Conservation (phyloP, 2,888 invertebrate genomes). For the Strigamia crassipes region DNA sequence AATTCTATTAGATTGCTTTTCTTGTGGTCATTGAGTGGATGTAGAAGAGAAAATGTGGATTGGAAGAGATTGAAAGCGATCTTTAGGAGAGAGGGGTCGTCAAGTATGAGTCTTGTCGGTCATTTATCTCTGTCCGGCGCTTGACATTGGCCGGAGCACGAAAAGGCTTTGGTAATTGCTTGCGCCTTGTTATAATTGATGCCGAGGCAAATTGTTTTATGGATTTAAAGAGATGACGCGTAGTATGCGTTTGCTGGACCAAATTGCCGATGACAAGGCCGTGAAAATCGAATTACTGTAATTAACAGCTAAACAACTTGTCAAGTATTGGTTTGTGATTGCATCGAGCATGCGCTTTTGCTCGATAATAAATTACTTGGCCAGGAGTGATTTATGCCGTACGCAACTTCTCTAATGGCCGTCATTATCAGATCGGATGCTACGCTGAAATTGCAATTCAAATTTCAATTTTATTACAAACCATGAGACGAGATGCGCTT, state of each 20-base stretch:
- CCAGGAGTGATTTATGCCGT: neutral
- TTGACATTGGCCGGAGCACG: neutral
- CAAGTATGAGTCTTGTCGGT: constrained; percentile 10
- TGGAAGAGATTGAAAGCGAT: neutral
- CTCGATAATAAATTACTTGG: neutral
- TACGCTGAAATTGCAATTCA: neutral
- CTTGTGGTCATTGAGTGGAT: neutral
- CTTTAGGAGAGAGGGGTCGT: neutral
- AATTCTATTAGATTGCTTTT: neutral
- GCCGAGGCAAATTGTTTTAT: constrained; percentile 21
- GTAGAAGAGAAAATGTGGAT: neutral
- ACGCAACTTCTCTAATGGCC: neutral
- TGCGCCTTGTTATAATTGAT: neutral
- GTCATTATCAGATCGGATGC: neutral
- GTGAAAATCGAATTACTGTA: constrained; percentile 11
- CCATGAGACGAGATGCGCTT: no score
- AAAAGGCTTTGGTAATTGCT: neutral
- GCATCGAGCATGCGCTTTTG: neutral
- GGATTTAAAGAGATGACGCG: neutral
- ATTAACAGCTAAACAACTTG: constrained; percentile 21
- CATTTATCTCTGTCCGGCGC: constrained; percentile 1
- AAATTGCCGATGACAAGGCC: constrained; percentile 16
- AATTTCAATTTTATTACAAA: no score
- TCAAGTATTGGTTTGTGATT: constrained; percentile 8
- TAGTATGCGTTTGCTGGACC: neutral